Conservation (phyloP, 2,888 invertebrate species). For the Lycia hirtaria region DNA sequence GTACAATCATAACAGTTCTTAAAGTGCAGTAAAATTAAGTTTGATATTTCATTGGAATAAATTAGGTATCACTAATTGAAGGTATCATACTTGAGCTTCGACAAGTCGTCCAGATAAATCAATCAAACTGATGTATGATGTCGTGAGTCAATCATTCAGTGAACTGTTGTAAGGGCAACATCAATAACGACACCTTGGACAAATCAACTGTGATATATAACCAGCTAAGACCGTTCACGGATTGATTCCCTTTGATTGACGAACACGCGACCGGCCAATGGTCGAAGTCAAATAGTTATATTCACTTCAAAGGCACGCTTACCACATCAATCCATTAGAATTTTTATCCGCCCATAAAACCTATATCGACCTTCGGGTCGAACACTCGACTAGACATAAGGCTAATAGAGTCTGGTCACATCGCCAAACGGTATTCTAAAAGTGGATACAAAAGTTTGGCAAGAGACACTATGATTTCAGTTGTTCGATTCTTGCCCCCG, state of each 20-base stretch:
- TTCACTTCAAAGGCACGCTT: constrained; percentile 38
- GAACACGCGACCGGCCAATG: background rate
- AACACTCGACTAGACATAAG: constrained; percentile 63
- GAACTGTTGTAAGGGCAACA: constrained; percentile 14
- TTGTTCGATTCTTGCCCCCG: constrained; percentile 82
- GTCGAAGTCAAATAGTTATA: constrained; percentile 5
- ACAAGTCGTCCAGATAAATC: constrained; percentile 15
- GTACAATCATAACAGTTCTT: no score
- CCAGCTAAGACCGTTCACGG: background rate
- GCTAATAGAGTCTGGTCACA: constrained; percentile 60
- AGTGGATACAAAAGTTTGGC: constrained; percentile 81
- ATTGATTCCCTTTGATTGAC: background rate
- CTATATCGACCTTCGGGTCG: constrained; percentile 49
- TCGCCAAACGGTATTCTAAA: constrained; percentile 81
- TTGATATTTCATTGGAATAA: no score
- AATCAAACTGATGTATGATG: constrained; percentile 21
- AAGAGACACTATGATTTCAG: constrained; percentile 84
- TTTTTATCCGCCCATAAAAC: constrained; percentile 54
- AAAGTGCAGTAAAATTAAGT: no score
- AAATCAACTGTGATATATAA: constrained; percentile 30
- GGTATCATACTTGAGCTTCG: background rate
- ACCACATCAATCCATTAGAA: constrained; percentile 44
- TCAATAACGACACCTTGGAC: constrained; percentile 23
- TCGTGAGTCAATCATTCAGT: background rate
- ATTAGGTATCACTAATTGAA: no score